phyloP scores from a whole-genome alignment of 2,113 vertebrate species.

The Poeciliopsis retropinna region DNA sequence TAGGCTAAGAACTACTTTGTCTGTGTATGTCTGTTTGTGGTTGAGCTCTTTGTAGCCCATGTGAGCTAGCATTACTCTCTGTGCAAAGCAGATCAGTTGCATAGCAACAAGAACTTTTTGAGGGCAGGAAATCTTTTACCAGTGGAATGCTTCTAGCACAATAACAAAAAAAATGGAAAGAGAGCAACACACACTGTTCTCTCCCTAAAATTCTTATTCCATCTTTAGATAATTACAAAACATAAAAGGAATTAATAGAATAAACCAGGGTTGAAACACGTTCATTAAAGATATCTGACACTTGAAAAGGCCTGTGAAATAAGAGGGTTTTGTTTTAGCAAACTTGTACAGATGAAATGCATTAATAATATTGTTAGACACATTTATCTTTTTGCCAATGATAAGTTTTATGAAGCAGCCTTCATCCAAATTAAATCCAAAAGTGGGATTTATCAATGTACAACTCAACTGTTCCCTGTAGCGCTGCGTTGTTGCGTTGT shows the following conservation, averaged over 20 bases:
- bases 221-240: background rate
- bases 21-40: conserved; percentile 8
- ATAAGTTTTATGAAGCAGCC: background rate
- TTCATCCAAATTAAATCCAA: background rate
- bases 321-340: conserved; percentile 9
- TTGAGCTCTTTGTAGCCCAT: conserved; percentile 49
- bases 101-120: conserved; percentile 78
- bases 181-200: conserved; percentile 32
- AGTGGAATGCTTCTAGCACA: conserved; percentile 68
- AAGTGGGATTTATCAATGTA: background rate
- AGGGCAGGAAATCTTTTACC: conserved; percentile 71
- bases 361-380: background rate
- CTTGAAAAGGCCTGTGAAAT: background rate
- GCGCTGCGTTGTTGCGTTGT: too few relatives aligned
- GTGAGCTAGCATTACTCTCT: conserved; percentile 66
- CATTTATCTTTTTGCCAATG: too few relatives aligned
- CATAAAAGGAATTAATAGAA: background rate
- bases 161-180: conserved; percentile 51
- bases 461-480: background rate
- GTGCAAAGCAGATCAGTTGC: conserved; percentile 76
- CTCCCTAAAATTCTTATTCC: background rate
- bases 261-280: background rate
- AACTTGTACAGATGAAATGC: background rate
- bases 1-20: conserved; percentile 47
- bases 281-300: background rate